phyloP scores from a whole-genome alignment of 2,113 vertebrate genomes.

The Petroica traversi region DNA sequence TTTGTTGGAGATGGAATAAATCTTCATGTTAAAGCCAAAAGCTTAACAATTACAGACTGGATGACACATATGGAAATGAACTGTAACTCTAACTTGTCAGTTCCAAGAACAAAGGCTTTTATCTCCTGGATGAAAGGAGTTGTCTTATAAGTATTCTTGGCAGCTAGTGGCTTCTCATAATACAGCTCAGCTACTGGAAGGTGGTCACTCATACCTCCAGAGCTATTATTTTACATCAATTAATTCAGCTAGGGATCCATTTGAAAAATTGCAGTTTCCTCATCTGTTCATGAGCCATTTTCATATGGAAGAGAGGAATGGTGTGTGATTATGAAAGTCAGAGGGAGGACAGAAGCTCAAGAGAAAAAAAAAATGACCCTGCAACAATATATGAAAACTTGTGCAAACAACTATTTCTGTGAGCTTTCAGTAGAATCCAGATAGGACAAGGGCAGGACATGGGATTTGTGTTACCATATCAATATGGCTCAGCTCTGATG shows the following conservation, averaged over 20 bases:
- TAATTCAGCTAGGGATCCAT: not conserved
- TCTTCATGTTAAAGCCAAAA: not conserved
- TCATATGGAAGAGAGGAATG: not conserved
- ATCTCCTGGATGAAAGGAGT: not conserved
- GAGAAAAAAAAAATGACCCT: not conserved
- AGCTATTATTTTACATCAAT: not conserved
- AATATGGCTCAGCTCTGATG: not conserved
- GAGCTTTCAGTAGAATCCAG: not conserved
- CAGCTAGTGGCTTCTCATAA: not conserved
- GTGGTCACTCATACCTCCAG: not conserved
- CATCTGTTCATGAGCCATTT: not conserved
- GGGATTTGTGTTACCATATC: not conserved
- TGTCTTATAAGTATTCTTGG: not conserved
- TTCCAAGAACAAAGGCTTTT: slow-evolving; percentile 20
- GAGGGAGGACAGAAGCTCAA: not conserved
- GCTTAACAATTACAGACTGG: slow-evolving; percentile 4
- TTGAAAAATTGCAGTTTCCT: not conserved
- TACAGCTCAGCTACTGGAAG: not conserved
- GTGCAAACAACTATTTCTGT: not conserved
- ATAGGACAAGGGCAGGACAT: not conserved
- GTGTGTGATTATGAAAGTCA: not conserved
- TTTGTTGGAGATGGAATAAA: not conserved
- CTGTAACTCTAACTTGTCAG: slow-evolving; percentile 17
- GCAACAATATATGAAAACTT: not conserved
- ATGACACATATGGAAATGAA: slow-evolving; percentile 21